Conservation (phyloP, 2,888 invertebrate genomes). For the Drosophila atroscutellata region DNA sequence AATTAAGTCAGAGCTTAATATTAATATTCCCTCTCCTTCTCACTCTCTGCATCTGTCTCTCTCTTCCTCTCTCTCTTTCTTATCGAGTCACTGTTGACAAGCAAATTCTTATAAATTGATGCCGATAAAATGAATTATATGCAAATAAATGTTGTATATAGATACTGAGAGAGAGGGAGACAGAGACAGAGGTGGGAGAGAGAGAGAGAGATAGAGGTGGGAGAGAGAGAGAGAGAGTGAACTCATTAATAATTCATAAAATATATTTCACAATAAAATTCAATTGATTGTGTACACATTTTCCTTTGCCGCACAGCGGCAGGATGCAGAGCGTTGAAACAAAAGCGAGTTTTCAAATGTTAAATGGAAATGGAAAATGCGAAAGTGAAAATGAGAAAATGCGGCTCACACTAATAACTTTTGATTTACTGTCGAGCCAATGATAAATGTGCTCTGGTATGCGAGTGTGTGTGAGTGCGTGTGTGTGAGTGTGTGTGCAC, state of each 20-base stretch:
- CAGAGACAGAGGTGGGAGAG: background rate
- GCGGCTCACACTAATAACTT: conserved; percentile 20
- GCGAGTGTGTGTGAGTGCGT: background rate
- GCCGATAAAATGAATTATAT: conserved; percentile 33
- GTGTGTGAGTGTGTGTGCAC: conserved; percentile 22
- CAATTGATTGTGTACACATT: conserved; percentile 79
- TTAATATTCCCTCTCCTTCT: background rate
- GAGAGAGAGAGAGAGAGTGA: background rate
- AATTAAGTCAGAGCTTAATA: background rate
- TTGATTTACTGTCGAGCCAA: conserved; percentile 50
- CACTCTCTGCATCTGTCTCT: background rate
- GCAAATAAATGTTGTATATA: conserved; percentile 2
- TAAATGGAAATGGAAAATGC: conserved; percentile 22
- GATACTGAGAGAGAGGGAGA: background rate
- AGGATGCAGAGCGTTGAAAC: conserved; percentile 14
- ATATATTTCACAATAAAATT: conserved; percentile 72
- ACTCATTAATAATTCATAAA: conserved; percentile 77
- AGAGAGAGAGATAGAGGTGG: too few species aligned
- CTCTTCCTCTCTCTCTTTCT: background rate
- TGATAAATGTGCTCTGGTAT: conserved; percentile 64
- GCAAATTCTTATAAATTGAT: conserved; percentile 55
- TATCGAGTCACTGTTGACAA: conserved; percentile 14
- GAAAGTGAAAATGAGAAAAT: conserved; percentile 22
- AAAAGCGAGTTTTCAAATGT: conserved; percentile 29
- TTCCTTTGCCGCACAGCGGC: conserved; percentile 46